Percentiles rank a stretch among this genome's conserved stretches.
phyloP scores from a whole-genome alignment of 1,140 invertebrate species.

The Contarinia nasturtii region DNA sequence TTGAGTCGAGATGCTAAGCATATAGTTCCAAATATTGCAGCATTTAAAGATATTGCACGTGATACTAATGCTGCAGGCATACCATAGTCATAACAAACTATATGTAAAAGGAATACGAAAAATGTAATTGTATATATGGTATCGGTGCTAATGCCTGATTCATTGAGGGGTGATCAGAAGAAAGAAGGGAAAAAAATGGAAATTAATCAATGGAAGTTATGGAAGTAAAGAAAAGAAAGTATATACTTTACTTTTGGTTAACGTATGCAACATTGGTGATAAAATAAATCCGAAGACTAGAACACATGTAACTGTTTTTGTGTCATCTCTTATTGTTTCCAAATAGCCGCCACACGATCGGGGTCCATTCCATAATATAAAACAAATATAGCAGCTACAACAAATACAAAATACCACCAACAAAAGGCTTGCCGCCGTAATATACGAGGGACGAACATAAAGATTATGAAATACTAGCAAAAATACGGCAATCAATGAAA shows the following conservation, averaged over 20 bases:
- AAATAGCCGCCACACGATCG: conserved; percentile 5
- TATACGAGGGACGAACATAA: too few relatives aligned
- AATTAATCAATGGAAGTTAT: too few relatives aligned
- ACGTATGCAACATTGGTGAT: conserved; percentile 79
- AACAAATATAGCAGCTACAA: background rate
- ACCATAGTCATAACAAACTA: conserved; percentile 85
- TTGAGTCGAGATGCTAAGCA: conserved; percentile 82
- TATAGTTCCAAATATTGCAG: conserved; percentile 80
- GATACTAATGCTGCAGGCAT: conserved; percentile 59
- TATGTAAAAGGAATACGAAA: conserved; percentile 70
- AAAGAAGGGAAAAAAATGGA: too few relatives aligned
- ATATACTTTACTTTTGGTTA: conserved; percentile 89
- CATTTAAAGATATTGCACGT: conserved; percentile 71
- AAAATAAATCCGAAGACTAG: conserved; percentile 66
- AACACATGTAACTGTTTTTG: conserved; percentile 56
- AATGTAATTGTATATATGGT: conserved; percentile 86
- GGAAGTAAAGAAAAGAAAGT: too few relatives aligned
- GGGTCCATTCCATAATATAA: background rate
- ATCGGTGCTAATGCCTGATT: conserved; percentile 92
- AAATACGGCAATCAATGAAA: conserved; percentile 58
- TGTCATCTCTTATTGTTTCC: conserved; percentile 27
- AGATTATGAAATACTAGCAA: conserved; percentile 41
- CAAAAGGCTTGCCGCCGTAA: too few relatives aligned
- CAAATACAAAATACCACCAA: conserved; percentile 15
- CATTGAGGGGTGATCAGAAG: too few relatives aligned